A percentile compares a stretch with the other conserved stretches of the same genome.
Conservation (phyloP, 2,113 vertebrate species). For the Prolemur simus region DNA sequence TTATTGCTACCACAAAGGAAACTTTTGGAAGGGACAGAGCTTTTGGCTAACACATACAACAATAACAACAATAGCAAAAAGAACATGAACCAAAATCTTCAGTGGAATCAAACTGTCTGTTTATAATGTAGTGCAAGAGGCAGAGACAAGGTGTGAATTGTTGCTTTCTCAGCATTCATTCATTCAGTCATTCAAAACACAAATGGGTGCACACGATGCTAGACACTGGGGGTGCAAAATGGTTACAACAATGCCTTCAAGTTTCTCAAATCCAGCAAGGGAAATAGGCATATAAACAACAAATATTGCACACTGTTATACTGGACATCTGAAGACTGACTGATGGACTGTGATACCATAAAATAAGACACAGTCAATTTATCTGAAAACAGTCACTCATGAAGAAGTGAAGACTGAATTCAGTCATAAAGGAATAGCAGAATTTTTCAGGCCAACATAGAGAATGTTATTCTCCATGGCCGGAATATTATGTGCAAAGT, state of each 20-base stretch:
- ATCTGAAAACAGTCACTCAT: neutral
- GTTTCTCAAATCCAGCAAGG: neutral
- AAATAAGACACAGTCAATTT: neutral
- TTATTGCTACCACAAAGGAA: neutral
- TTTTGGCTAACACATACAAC: neutral
- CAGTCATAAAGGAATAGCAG: neutral
- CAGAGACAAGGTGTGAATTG: neutral
- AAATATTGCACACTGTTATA: neutral
- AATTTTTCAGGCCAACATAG: neutral
- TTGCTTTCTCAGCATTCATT: neutral
- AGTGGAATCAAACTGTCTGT: neutral
- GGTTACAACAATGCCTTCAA: neutral
- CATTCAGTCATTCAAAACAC: neutral
- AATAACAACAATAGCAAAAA: neutral
- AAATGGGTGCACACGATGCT: neutral
- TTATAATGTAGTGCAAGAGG: neutral
- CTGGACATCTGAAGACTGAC: neutral
- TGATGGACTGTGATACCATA: neutral
- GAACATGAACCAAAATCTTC: neutral
- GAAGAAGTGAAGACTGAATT: neutral
- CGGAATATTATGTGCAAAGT: neutral
- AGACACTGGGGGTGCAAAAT: neutral
- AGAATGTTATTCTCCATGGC: neutral
- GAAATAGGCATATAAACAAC: neutral
- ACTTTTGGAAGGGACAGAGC: neutral